These are phyloP conservation scores for Pangasianodon gigas DNA, from an alignment of 2,113 vertebrate genomes.

Conservation along the genomic window DNA sequence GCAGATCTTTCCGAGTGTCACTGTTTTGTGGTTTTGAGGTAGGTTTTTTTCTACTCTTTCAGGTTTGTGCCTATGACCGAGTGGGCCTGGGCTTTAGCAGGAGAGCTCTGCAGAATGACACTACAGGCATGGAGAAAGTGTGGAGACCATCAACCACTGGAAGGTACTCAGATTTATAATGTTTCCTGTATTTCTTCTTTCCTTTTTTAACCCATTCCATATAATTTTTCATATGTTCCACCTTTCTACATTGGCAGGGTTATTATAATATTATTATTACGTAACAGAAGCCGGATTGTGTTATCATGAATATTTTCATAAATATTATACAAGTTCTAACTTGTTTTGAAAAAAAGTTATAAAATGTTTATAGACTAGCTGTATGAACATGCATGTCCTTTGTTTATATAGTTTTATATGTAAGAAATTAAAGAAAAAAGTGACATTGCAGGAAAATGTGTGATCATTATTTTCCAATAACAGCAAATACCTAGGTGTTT, in stretches of 20 bases:
- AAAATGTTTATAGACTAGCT: too few species aligned
- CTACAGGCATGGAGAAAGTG: slow-evolving; percentile 73
- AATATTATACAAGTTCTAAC: too few species aligned
- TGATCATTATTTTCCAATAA: not conserved
- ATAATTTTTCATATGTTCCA: not conserved
- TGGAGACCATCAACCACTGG: slow-evolving; percentile 77
- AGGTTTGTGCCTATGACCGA: slow-evolving; percentile 79
- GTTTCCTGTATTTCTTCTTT: not conserved
- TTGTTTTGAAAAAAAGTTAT: not conserved
- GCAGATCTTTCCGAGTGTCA: not conserved
- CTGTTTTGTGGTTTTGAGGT: slow-evolving; percentile 2
- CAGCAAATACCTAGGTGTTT: not conserved
- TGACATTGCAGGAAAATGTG: too few species aligned
- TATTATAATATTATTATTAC: not conserved
- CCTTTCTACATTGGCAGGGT: not conserved
- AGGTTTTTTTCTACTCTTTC: not conserved
- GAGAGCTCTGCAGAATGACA: slow-evolving; percentile 71
- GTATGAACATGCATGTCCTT: not conserved
- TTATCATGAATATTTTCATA: too few species aligned
- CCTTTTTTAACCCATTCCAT: not conserved
- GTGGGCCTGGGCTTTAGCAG: slow-evolving; percentile 79
- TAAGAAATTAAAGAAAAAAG: not conserved
- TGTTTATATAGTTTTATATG: not conserved
- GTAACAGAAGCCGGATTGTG: not conserved
- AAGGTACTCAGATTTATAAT: slow-evolving; percentile 60